Evolutionary conservation across 2,113 vertebrate species (phyloP), one percentile per base, ranked within the genome.

Genomic region (Equus quagga): DNA sequence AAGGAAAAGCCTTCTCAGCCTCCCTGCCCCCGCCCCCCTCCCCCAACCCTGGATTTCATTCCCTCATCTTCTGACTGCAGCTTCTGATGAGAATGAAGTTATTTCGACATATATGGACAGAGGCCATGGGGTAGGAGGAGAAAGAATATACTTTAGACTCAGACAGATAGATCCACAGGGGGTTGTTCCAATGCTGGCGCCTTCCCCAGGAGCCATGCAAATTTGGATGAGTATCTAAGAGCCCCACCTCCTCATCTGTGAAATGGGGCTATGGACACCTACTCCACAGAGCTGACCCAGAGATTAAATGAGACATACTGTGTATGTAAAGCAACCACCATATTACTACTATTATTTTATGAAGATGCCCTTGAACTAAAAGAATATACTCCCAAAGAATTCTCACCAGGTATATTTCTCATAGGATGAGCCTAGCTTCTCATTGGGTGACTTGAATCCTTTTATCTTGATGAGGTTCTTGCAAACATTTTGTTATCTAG

Each of bases 1-100:
- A 87, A 89, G 88, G 93, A 84, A 78, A 98, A 93, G 92, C 86
- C 89, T 95, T 97, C 98, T 96, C 60, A 31, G 76, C 54, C 79
- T 91, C 49, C 81, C 95, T 82, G 33, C 41, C 60, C 36, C n/a
- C 1, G 13, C 0, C 2, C 28, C 15, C 4, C 8, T 0, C 19
- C 51, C 21, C 46, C 76, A 31, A 0, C 21, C 62, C 15, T 46
- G 26, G 56, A 62, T 89, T 84, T 79, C 36, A 88, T 97, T 94
- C 86, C 89, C 89, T 96, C 70, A 9, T 82, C 96, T 94, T 97
- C 94, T 92, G 79, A 80, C 3, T 0, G 67, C 70, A 90, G 33
- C 80, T 96, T 97, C 89, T 79, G 94, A 90, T 89, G 96, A n/a
- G 0, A 13, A 91, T 85, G 69, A 78, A 92, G 88, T 79, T 94